These are phyloP conservation scores for Phylloscopus trochiloides DNA, from an alignment of 2,113 vertebrate species.

Conservation along the genomic window DNA sequence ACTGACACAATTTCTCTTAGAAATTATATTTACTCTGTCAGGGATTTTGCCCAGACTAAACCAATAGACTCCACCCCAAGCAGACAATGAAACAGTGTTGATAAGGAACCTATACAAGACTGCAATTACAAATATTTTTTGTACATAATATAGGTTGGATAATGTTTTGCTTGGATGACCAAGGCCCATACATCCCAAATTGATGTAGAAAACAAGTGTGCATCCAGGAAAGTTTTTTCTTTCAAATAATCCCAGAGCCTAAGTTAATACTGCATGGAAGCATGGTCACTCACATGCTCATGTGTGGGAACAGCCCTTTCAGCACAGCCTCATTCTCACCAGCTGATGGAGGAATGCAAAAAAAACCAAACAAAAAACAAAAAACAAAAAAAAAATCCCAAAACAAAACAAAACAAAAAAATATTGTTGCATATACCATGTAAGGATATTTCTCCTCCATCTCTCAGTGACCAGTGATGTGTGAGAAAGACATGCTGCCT, in stretches of 20 bases:
- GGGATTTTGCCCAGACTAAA: background rate
- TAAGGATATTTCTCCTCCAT: background rate
- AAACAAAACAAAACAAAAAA: background rate
- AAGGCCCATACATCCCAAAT: background rate
- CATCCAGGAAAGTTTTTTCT: background rate
- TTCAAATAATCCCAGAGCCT: background rate
- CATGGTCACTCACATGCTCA: accelerated
- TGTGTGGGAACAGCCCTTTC: background rate
- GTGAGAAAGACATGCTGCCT: background rate
- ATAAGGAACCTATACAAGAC: background rate
- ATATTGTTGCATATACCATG: background rate
- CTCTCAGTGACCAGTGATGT: background rate
- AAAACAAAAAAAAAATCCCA: background rate
- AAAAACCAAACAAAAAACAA: too few relatives aligned
- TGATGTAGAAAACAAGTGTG: background rate
- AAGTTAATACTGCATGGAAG: background rate
- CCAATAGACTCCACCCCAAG: background rate
- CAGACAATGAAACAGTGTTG: background rate
- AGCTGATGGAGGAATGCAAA: background rate
- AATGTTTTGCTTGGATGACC: background rate
- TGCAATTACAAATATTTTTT: background rate
- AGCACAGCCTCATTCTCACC: background rate
- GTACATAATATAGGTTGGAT: background rate
- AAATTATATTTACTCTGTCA: background rate
- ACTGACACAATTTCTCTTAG: background rate